A percentile compares a stretch with the other conserved stretches of the same genome.
Conservation (phyloP, 2,113 vertebrate species). For the Syngnathoides biaculeatus region DNA sequence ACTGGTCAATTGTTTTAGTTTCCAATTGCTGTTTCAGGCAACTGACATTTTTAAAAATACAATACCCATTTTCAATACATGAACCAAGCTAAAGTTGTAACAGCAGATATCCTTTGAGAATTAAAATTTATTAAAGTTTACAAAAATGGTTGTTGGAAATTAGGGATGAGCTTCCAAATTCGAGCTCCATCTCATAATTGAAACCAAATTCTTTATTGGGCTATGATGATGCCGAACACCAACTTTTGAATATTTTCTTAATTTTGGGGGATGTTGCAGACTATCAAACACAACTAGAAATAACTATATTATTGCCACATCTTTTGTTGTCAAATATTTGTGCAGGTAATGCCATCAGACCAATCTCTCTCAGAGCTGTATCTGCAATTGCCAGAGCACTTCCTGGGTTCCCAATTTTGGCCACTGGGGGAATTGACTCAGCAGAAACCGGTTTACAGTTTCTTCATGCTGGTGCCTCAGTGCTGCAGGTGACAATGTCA, state of each 20-base stretch:
- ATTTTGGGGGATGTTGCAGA: neutral
- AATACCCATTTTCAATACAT: neutral
- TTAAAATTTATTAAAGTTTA: neutral
- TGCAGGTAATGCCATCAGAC: slow-evolving; percentile 87
- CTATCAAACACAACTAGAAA: neutral
- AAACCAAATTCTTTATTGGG: neutral
- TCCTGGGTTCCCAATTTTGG: slow-evolving; percentile 86
- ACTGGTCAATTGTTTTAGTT: neutral
- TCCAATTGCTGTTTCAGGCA: neutral
- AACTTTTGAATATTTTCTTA: neutral
- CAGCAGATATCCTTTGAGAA: neutral
- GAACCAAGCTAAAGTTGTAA: neutral
- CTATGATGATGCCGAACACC: neutral
- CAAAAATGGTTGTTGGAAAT: neutral
- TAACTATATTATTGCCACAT: neutral
- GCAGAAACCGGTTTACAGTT: slow-evolving; percentile 90
- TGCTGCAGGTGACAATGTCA: slow-evolving; percentile 80
- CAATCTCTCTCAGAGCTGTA: slow-evolving; percentile 85
- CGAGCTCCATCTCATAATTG: neutral
- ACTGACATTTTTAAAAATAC: neutral
- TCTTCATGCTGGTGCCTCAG: slow-evolving; percentile 87
- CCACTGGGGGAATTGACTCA: slow-evolving; percentile 93
- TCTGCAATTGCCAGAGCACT: slow-evolving; percentile 81
- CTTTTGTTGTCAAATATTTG: neutral
- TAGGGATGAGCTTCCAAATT: neutral